phyloP scores from a whole-genome alignment of 1,140 invertebrate species.

The Heliconius congener region DNA sequence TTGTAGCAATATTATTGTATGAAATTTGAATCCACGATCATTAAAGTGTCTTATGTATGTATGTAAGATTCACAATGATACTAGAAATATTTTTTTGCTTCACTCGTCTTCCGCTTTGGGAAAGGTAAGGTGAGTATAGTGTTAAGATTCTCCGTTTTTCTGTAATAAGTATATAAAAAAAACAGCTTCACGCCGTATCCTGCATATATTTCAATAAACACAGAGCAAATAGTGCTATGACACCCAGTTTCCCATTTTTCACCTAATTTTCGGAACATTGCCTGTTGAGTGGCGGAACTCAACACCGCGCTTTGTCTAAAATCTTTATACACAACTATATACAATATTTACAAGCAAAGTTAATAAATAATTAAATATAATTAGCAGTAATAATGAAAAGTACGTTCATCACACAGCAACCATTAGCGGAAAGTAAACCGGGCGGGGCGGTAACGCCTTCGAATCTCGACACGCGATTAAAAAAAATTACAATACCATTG shows the following conservation, averaged over 20 bases:
- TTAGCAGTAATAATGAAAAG: neutral
- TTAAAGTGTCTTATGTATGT: no score
- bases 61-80: no score
- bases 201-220: neutral
- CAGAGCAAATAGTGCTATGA: no score
- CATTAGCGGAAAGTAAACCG: slow-evolving; percentile 26
- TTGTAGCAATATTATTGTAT: no score
- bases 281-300: neutral
- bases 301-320: neutral
- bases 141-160: no score
- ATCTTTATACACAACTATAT: neutral
- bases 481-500: slow-evolving; percentile 30
- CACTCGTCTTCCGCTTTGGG: no score
- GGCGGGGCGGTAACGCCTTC: slow-evolving; percentile 45
- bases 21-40: no score
- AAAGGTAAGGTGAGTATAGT: no score
- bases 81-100: no score
- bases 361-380: neutral
- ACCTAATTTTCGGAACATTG: neutral
- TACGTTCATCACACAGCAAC: neutral
- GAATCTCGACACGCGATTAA: slow-evolving; percentile 42
- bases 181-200: neutral
- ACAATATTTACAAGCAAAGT: neutral
- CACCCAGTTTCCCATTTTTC: no score
- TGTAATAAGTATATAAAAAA: neutral